Conservation (phyloP, 35 echinoderm and acorn worm species). For the Hemicentrotus pulcherrimus region DNA sequence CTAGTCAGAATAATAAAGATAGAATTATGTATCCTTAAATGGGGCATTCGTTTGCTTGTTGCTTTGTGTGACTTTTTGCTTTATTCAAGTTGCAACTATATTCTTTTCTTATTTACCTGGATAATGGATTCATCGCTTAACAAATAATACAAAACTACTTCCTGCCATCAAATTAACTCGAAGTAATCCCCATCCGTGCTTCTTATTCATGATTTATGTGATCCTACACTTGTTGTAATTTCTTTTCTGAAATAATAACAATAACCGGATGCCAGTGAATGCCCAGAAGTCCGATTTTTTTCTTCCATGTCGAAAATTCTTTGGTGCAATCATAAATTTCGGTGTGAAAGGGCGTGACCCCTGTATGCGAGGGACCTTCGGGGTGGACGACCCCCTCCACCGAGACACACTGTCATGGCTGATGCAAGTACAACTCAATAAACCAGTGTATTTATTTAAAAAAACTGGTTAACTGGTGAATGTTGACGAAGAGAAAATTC, state of each 20-base stretch:
- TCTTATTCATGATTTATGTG: neutral
- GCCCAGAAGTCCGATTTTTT: neutral
- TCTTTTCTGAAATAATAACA: neutral
- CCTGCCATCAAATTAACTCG: neutral
- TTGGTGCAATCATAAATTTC: neutral
- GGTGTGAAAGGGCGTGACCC: neutral
- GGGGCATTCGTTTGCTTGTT: too few species aligned
- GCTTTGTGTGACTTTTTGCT: too few species aligned
- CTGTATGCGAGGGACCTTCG: neutral
- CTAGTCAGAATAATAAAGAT: too few species aligned
- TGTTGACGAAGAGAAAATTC: too few species aligned
- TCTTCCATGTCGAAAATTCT: neutral
- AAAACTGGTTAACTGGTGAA: too few species aligned
- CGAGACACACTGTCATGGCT: too few species aligned
- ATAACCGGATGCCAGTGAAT: neutral
- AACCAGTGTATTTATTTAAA: too few species aligned
- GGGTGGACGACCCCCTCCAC: neutral
- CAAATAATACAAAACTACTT: neutral
- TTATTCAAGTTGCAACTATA: neutral
- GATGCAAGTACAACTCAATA: too few species aligned
- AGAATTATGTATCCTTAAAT: too few species aligned
- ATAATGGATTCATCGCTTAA: too few species aligned
- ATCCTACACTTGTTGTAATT: neutral
- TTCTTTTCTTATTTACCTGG: neutral
- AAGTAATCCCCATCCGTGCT: neutral